Evolutionary conservation across 2,797 vertebrate species (phyloP).

Genomic region (Mionectes olivaceus): DNA sequence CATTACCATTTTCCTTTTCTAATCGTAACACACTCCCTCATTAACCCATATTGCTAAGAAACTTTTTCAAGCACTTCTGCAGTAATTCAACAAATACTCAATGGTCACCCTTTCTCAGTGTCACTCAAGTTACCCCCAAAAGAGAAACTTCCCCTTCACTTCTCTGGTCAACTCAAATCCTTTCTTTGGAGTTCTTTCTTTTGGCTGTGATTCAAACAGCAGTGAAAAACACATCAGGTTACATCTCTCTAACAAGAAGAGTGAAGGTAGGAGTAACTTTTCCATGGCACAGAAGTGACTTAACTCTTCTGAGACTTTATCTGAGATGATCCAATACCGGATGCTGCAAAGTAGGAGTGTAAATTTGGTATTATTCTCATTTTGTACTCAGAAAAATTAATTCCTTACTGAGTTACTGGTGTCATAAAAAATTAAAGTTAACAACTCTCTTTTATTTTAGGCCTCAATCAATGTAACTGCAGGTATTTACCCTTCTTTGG

Average conservation of each 20-base stretch:
- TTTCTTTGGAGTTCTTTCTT: neutral
- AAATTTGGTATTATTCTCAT: neutral
- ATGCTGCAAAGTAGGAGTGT: neutral
- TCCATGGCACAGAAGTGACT: neutral
- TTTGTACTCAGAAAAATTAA: neutral
- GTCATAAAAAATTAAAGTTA: neutral
- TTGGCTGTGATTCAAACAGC: neutral
- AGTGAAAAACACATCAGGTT: neutral
- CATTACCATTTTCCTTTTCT: neutral
- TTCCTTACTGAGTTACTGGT: neutral
- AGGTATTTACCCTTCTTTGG: neutral
- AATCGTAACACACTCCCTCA: neutral
- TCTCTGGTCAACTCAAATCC: neutral
- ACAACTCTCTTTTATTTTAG: neutral
- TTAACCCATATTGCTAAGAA: neutral
- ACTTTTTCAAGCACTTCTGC: neutral
- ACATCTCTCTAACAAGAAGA: neutral
- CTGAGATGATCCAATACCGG: neutral
- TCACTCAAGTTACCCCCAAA: neutral
- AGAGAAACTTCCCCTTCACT: neutral
- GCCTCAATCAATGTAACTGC: neutral
- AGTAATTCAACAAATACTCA: neutral
- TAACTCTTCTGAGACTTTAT: neutral
- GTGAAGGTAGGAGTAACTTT: neutral
- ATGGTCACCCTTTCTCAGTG: neutral